Evolutionary conservation across 2,888 invertebrate species (phyloP).

Genomic region (Aproaerema taeniolella): DNA sequence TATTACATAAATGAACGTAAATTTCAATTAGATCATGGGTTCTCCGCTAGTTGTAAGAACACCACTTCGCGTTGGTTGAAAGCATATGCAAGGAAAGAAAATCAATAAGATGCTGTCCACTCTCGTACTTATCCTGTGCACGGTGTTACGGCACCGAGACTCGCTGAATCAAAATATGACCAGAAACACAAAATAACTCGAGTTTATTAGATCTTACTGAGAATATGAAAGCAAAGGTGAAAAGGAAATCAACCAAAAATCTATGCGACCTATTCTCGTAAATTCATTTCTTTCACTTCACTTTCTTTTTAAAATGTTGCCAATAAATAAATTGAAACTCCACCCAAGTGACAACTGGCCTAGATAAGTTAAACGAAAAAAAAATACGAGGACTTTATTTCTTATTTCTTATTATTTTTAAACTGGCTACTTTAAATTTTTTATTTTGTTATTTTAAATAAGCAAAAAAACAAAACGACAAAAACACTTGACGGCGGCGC

Average conservation of each 20-base stretch:
- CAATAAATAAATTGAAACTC: constrained; percentile 26
- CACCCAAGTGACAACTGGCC: constrained; percentile 3
- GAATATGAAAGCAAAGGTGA: constrained; percentile 74
- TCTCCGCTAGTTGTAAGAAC: constrained; percentile 50
- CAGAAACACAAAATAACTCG: constrained; percentile 65
- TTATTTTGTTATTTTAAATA: no score
- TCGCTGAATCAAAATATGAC: constrained; percentile 64
- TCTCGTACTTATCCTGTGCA: constrained; percentile 67
- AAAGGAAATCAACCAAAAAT: constrained; percentile 78
- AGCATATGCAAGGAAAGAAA: constrained; percentile 77
- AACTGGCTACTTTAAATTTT: no score
- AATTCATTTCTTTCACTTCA: constrained; percentile 76
- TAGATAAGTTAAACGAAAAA: no score
- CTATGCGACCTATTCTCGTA: constrained; percentile 77
- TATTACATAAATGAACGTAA: constrained; percentile 36
- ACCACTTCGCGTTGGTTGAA: constrained; percentile 75
- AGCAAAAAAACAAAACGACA: no score
- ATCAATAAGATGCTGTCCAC: constrained; percentile 78
- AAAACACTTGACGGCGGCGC: no score
- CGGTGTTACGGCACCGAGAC: constrained; percentile 52
- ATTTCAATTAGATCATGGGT: constrained; percentile 52
- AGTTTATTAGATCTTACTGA: constrained; percentile 72
- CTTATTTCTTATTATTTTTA: no score
- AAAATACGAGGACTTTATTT: no score
- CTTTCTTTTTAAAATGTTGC: constrained; percentile 74